Evolutionary conservation across 2,113 vertebrate genomes (phyloP).

Genomic region (Sisor rabdophorus): DNA sequence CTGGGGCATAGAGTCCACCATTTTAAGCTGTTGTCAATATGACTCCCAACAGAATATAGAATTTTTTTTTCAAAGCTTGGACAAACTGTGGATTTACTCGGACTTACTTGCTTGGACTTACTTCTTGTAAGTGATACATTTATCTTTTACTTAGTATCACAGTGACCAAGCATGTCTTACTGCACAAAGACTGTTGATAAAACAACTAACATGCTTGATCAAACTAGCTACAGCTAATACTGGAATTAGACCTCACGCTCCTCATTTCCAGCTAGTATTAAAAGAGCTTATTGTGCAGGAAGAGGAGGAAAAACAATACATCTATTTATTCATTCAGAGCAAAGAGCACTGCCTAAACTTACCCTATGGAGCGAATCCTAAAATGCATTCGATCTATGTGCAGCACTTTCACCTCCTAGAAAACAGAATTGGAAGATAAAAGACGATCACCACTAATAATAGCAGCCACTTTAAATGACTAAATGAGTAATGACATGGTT

Average conservation of each 20-base stretch:
- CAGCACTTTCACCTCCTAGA: slow-evolving; percentile 92
- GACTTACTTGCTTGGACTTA: too few relatives aligned
- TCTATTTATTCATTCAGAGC: not conserved
- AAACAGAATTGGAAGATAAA: not conserved
- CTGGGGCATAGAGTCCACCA: too few relatives aligned
- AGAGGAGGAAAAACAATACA: not conserved
- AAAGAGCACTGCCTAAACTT: slow-evolving; percentile 36
- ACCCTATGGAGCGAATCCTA: slow-evolving; percentile 92
- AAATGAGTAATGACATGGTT: too few relatives aligned
- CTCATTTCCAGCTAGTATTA: too few relatives aligned
- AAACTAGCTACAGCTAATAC: too few relatives aligned
- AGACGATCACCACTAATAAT: not conserved
- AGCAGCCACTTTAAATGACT: too few relatives aligned
- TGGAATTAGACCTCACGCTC: too few relatives aligned
- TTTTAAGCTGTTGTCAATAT: too few relatives aligned
- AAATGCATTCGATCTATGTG: slow-evolving; percentile 79
- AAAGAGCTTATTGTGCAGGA: not conserved
- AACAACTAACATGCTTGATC: too few relatives aligned
- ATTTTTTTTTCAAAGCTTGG: not conserved
- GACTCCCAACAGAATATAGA: too few relatives aligned
- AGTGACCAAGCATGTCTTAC: not conserved
- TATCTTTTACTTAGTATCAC: not conserved
- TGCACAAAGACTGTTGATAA: not conserved
- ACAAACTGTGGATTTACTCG: not conserved
- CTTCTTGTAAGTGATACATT: not conserved